Evolutionary conservation across 2,113 vertebrate genomes (phyloP).

Genomic region (Clupea harengus): DNA sequence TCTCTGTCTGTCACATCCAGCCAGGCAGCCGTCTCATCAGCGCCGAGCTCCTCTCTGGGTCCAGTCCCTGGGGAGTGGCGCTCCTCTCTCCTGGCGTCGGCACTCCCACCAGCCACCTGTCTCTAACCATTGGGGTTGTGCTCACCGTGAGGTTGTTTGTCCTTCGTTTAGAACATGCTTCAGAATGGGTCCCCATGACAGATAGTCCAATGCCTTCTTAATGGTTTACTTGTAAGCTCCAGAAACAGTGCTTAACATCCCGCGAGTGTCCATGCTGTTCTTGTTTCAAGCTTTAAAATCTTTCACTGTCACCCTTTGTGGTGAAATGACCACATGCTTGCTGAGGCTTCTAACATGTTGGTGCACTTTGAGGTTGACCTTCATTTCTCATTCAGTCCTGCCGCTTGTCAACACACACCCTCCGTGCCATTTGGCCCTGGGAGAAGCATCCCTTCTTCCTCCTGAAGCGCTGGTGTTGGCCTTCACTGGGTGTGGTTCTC

Average conservation of each 20-base stretch:
- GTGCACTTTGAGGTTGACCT: constrained; percentile 9
- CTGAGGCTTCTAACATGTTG: not conserved
- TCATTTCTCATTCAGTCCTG: constrained; percentile 9
- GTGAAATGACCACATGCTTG: not conserved
- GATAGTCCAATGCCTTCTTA: constrained; percentile 39
- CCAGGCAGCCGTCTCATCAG: constrained; percentile 23
- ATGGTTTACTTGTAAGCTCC: constrained; percentile 26
- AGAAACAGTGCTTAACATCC: constrained; percentile 16
- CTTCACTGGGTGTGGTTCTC: not conserved
- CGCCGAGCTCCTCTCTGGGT: not conserved
- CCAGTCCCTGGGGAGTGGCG: constrained; percentile 38
- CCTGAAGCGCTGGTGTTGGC: not conserved
- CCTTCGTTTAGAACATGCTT: constrained; percentile 27
- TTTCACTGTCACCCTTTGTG: not conserved
- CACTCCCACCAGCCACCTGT: constrained; percentile 45
- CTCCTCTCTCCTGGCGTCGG: not conserved
- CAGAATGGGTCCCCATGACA: constrained; percentile 49
- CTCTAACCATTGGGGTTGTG: constrained; percentile 40
- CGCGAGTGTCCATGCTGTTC: not conserved
- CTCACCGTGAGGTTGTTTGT: not conserved
- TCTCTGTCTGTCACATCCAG: constrained; percentile 38
- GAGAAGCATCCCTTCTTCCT: not conserved
- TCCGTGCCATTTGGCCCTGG: not conserved
- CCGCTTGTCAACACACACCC: not conserved
- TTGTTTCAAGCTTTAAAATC: not conserved